phyloP scores from a whole-genome alignment of 2,888 invertebrate genomes.

The Anoplius nigerrimus region DNA sequence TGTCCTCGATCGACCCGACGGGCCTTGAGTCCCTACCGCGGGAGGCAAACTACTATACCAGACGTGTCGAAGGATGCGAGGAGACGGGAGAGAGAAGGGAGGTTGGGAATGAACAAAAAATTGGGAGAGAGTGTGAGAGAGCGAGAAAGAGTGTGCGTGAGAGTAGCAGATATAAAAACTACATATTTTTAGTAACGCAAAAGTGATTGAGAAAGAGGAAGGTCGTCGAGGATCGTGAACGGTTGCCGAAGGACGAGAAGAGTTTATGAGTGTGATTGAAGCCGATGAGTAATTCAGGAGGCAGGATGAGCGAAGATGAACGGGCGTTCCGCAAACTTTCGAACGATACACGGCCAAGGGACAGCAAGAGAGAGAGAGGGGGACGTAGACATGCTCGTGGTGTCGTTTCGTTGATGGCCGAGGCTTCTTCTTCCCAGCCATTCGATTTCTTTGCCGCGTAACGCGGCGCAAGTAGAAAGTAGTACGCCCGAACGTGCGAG shows the following conservation, averaged over 20 bases:
- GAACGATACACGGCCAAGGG: too few relatives aligned
- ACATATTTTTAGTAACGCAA: constrained; percentile 59
- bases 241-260: constrained; percentile 18
- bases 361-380: too few relatives aligned
- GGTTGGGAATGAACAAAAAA: too few relatives aligned
- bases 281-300: too few relatives aligned
- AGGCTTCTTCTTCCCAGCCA: background rate
- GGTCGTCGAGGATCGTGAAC: constrained; percentile 28
- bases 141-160: constrained; percentile 22
- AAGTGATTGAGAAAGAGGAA: constrained; percentile 33
- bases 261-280: background rate
- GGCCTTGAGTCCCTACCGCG: background rate
- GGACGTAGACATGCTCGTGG: background rate
- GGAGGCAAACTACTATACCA: too few relatives aligned
- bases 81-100: too few relatives aligned
- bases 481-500: too few relatives aligned
- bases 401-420: background rate
- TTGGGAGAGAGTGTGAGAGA: background rate
- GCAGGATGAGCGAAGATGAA: too few relatives aligned
- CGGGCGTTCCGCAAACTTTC: too few relatives aligned
- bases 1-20: background rate
- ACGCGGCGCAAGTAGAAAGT: background rate
- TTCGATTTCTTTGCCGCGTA: background rate
- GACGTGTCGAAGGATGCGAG: too few relatives aligned
- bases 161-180: constrained; percentile 36